Evolutionary conservation across 2,113 vertebrate species (phyloP).

Genomic region (Protobothrops flavoviridis): DNA sequence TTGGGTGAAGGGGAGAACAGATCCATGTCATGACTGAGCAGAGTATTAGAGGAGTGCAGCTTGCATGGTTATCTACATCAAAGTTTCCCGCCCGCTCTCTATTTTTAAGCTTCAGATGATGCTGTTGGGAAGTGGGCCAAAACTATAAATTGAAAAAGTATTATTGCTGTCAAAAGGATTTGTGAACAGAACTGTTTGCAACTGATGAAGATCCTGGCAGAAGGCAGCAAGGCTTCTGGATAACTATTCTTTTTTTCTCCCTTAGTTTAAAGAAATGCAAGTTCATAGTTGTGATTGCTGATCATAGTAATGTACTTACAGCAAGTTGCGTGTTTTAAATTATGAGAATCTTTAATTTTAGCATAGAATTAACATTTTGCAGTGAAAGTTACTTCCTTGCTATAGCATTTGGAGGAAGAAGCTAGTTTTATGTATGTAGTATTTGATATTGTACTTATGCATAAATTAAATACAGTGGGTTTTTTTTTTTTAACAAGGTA

Average conservation of each 20-base stretch:
- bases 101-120: slow-evolving; percentile 34
- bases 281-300: not conserved
- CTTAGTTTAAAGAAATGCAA: not conserved
- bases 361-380: not conserved
- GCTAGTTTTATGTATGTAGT: not conserved
- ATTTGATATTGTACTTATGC: not conserved
- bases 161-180: slow-evolving; percentile 19
- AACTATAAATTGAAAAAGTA: not conserved
- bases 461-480: not conserved
- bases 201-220: slow-evolving; percentile 35
- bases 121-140: not conserved
- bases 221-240: not conserved
- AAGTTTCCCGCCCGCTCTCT: slow-evolving; percentile 24
- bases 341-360: not conserved
- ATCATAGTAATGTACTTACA: not conserved
- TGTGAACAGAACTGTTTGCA: slow-evolving; percentile 43
- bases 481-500: not conserved
- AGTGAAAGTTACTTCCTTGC: not conserved
- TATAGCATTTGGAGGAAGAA: not conserved
- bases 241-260: not conserved
- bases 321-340: not conserved
- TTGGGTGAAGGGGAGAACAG: not conserved
- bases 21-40: not conserved
- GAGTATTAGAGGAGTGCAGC: not conserved
- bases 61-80: not conserved